Base-by-base conservation (phyloP, 2,113 vertebrate genomes). In the Hyla sarda region DNA sequence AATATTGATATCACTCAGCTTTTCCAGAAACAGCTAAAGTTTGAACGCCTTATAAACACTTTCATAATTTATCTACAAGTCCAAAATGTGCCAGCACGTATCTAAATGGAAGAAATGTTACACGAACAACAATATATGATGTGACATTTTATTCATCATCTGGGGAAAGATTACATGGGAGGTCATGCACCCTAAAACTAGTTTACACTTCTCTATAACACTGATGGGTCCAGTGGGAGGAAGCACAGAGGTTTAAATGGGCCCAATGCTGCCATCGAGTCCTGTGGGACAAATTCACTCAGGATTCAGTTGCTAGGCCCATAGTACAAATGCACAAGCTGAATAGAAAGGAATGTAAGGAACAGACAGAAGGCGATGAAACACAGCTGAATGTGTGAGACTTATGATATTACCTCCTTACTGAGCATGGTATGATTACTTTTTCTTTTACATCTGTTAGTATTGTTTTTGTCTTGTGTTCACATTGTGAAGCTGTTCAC, bases 231-330 rank as follows among this genome's bases (percentile, higher is more conserved):
- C 52, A 56, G 5, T 7, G 56, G 41, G 54, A 37, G 54, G 56
- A 41, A 80, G 45, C 78, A 37, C 16, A 23, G 14, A 41, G 32
- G 30, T 21, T 65, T 56, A 17, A 14, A 25, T 65, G 23, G 4
- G 45, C 10, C 25, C 37, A 47, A 56, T 10, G 2, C 23, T 80
- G 34, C 7, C 21, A n/a, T 16, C 10, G 21, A 25, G 23, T 47
- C 78, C 78, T 62, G 8, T 0, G 78, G 37, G 78, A 81, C 21
- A n/a, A 16, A 81, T n/a, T 47, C 78, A 47, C 30, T 28, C 21
- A 47, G 56, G 23, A 37, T 41, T 47, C 2, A 45, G 78, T 81
- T 81, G 78, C 78, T 62, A 81, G 32, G 78, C 30, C 37, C 30
- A 13, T 32, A 12, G 48, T 52, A 56, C 0, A 17, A 62, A 12